A percentile compares a stretch with the other conserved stretches of the same genome.
Evolutionary conservation across 64 coral and sea anemone genomes (phyloP).

Genomic region (Montipora efflorescens): DNA sequence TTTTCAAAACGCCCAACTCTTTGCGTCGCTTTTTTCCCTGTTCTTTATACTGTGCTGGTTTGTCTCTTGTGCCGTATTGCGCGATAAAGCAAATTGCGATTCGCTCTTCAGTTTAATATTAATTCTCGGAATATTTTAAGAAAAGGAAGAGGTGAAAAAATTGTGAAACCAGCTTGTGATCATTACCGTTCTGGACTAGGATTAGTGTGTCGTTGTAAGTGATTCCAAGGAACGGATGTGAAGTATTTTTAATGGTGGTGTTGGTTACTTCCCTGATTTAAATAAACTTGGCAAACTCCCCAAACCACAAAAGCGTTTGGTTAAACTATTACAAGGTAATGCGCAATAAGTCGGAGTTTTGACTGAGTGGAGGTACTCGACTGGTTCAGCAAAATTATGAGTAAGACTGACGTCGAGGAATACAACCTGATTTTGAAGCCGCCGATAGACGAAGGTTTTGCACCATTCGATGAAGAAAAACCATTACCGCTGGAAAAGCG

Average conservation of each 20-base stretch:
- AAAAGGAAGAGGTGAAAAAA: no score
- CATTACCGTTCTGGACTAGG: background rate
- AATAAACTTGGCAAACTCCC: conserved; percentile 31
- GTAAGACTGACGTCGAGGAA: background rate
- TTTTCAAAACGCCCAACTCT: no score
- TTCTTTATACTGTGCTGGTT: no score
- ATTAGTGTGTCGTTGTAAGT: background rate
- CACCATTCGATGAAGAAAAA: conserved; percentile 4
- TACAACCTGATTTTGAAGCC: background rate
- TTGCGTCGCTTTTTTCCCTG: no score
- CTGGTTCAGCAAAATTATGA: background rate
- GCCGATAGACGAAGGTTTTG: conserved; percentile 15
- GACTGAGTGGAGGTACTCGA: background rate
- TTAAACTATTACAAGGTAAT: background rate
- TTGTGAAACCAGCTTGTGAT: no score
- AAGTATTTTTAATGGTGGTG: background rate
- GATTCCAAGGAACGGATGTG: background rate
- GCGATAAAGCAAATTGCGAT: no score
- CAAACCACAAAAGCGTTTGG: conserved; percentile 8
- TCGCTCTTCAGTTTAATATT: no score
- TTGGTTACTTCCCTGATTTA: background rate
- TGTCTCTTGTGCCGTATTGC: no score
- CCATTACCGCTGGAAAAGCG: background rate
- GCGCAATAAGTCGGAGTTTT: background rate
- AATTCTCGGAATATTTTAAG: no score